phyloP scores from a whole-genome alignment of 2,113 vertebrate genomes.

The Monarcha castaneiventris region DNA sequence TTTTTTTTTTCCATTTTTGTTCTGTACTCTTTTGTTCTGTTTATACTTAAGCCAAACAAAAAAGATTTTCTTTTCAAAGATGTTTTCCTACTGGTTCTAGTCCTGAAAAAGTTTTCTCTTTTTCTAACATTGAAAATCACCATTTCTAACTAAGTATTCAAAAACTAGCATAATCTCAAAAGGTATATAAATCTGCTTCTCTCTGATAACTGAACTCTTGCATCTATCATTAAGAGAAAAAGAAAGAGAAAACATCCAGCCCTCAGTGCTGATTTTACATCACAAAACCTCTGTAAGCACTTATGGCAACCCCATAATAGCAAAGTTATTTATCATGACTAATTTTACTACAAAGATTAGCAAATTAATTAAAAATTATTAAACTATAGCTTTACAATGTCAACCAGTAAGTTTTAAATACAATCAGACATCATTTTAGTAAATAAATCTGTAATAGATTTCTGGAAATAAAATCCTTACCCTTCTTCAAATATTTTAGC shows the following conservation, averaged over 20 bases:
- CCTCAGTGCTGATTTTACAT: background rate
- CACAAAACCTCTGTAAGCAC: background rate
- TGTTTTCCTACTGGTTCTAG: background rate
- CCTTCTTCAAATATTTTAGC: background rate
- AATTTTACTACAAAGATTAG: background rate
- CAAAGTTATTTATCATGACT: background rate
- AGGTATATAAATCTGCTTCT: background rate
- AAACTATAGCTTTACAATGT: background rate
- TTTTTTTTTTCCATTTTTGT: background rate
- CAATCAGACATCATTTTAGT: background rate
- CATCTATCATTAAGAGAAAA: background rate
- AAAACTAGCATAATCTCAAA: background rate
- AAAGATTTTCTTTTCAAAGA: background rate
- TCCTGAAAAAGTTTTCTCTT: background rate
- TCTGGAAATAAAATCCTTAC: background rate
- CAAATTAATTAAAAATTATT: background rate
- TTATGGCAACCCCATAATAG: background rate
- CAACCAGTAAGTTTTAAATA: background rate
- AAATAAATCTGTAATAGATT: background rate
- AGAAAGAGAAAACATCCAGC: background rate
- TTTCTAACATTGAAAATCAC: background rate
- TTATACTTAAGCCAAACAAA: background rate
- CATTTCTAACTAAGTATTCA: background rate
- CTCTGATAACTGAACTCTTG: background rate
- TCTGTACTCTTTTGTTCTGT: background rate